Evolutionary conservation across 2,113 vertebrate genomes (phyloP).

Genomic region (Hippoglossus stenolepis): DNA sequence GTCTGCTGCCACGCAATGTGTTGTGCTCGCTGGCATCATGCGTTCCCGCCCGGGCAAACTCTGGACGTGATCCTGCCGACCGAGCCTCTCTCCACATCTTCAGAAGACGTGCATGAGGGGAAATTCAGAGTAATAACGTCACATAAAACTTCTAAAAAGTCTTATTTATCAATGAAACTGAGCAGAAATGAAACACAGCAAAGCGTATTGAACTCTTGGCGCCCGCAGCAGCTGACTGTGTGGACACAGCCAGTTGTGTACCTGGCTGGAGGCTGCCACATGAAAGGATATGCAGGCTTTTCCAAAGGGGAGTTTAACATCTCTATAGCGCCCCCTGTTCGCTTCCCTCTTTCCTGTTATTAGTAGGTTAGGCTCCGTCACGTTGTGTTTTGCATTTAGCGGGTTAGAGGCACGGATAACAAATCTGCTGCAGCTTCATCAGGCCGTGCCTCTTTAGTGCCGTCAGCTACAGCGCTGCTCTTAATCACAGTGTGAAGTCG

Average conservation of each 20-base stretch:
- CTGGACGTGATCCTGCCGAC: constrained; percentile 43
- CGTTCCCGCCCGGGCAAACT: constrained; percentile 68
- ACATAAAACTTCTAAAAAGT: neutral
- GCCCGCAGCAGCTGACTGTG: neutral
- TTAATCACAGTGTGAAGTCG: constrained; percentile 30
- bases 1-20: constrained; percentile 68
- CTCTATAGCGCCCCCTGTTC: constrained; percentile 36
- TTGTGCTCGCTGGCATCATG: constrained; percentile 59
- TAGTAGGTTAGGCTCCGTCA: constrained; percentile 43
- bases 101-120: neutral
- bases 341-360: constrained; percentile 26
- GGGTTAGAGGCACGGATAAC: constrained; percentile 17
- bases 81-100: constrained; percentile 9
- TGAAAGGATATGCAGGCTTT: constrained; percentile 14
- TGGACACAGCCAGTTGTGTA: constrained; percentile 33
- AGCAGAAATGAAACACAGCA: neutral
- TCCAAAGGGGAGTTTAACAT: constrained; percentile 23
- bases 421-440: neutral
- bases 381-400: constrained; percentile 44
- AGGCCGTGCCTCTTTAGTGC: constrained; percentile 24
- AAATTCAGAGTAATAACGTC: neutral
- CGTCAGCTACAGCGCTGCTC: constrained; percentile 22
- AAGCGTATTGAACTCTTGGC: constrained; percentile 35
- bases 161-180: neutral
- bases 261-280: constrained; percentile 31